Conservation (phyloP, 2,888 invertebrate genomes). For the Seira ritae region DNA sequence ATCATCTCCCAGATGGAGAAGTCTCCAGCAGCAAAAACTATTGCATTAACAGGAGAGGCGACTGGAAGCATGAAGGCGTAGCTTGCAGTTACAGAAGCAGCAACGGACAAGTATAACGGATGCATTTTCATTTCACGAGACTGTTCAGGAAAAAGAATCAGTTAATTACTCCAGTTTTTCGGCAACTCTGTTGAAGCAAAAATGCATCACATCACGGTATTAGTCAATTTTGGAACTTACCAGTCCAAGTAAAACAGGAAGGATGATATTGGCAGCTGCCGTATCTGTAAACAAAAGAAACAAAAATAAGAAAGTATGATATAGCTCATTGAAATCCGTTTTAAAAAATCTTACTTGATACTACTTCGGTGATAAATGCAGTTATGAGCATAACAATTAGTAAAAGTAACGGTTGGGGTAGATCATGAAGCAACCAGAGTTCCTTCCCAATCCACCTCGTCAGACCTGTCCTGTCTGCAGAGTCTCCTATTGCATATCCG, state of each 20-base stretch:
- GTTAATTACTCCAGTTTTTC: too few species aligned
- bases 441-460: neutral
- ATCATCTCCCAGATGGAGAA: constrained; percentile 70
- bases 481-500: constrained; percentile 57
- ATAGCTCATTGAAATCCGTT: neutral
- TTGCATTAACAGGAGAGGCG: constrained; percentile 97
- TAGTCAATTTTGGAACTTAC: too few species aligned
- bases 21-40: constrained; percentile 87
- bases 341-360: constrained; percentile 46
- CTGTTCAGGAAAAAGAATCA: constrained; percentile 78
- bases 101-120: constrained; percentile 92
- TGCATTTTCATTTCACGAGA: constrained; percentile 84
- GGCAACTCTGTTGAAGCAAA: too few species aligned
- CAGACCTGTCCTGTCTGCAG: constrained; percentile 33
- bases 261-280: constrained; percentile 41
- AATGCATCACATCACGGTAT: too few species aligned
- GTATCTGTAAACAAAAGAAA: constrained; percentile 31
- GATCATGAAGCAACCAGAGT: constrained; percentile 20
- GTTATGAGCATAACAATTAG: constrained; percentile 55
- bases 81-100: constrained; percentile 91
- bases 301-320: too few species aligned
- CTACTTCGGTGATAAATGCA: constrained; percentile 59
- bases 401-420: constrained; percentile 33
- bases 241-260: constrained; percentile 54
- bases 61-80: constrained; percentile 93